Percentiles rank a stretch among this genome's conserved stretches.
Evolutionary conservation across 2,888 invertebrate genomes (phyloP).

Genomic region (Luffia ferchaultella): DNA sequence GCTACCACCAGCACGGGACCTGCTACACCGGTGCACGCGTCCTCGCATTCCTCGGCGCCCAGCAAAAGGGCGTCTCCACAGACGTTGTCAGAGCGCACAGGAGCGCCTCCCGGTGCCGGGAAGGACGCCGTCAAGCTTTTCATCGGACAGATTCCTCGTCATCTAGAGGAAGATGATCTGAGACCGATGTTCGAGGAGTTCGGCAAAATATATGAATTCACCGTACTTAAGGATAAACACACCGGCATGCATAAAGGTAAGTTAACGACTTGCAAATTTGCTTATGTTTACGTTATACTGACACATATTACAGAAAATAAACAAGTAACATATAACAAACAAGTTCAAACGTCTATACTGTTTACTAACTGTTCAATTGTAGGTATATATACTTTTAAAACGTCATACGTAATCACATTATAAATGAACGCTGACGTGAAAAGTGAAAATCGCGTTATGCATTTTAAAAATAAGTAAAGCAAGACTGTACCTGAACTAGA

Average conservation of each 20-base stretch:
- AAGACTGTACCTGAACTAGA: background rate
- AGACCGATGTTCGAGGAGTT: slow-evolving; percentile 92
- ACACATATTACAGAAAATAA: too few relatives aligned
- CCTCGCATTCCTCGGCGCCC: slow-evolving; percentile 15
- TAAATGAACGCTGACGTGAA: too few relatives aligned
- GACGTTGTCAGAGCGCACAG: slow-evolving; percentile 49
- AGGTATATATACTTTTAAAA: too few relatives aligned
- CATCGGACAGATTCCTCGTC: slow-evolving; percentile 92
- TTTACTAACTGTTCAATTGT: too few relatives aligned
- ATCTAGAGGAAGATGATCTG: slow-evolving; percentile 86
- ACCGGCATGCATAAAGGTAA: slow-evolving; percentile 95
- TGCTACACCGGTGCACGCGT: slow-evolving; percentile 47
- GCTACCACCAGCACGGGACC: slow-evolving; percentile 39
- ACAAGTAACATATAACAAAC: too few relatives aligned
- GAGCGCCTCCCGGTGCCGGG: slow-evolving; percentile 53
- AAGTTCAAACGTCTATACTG: too few relatives aligned
- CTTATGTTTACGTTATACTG: slow-evolving; percentile 19
- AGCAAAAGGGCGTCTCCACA: slow-evolving; percentile 26
- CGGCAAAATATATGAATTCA: slow-evolving; percentile 93
- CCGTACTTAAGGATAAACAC: slow-evolving; percentile 92
- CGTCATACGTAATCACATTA: too few relatives aligned
- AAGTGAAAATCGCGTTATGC: too few relatives aligned
- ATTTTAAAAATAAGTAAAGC: too few relatives aligned
- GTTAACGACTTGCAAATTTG: slow-evolving; percentile 25
- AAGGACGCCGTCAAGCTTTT: slow-evolving; percentile 82